Conservation (phyloP, 2,888 invertebrate genomes). For the Euclidia mi region DNA sequence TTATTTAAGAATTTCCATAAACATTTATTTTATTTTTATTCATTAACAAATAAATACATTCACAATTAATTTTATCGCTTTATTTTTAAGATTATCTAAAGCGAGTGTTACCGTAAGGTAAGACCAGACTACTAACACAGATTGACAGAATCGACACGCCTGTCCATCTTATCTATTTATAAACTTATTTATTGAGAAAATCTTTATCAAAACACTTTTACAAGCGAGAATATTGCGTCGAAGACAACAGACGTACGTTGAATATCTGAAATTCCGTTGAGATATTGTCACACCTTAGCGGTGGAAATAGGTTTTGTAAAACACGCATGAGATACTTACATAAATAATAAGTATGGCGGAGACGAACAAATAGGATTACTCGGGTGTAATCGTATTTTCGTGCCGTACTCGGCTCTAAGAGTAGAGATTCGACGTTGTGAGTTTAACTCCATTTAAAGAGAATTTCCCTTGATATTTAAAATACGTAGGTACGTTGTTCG, state of each 20-base stretch:
- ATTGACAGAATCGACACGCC: not conserved
- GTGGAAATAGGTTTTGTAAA: not conserved
- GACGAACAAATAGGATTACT: constrained; percentile 24
- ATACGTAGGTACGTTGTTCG: constrained; percentile 1
- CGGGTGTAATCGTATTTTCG: constrained; percentile 37
- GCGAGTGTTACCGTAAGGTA: not conserved
- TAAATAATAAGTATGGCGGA: constrained; percentile 7
- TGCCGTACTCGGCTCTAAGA: constrained; percentile 12
- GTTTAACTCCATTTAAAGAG: constrained; percentile 18
- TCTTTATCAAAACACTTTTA: not conserved
- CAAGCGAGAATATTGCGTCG: not conserved
- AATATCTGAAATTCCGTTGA: constrained; percentile 5
- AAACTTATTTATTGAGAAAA: constrained; percentile 1
- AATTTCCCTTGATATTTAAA: constrained; percentile 40
- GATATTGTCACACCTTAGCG: not conserved
- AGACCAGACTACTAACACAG: not conserved
- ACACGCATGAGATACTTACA: constrained; percentile 3
- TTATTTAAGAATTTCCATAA: constrained; percentile 1
- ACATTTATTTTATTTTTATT: not conserved
- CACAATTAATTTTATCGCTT: not conserved
- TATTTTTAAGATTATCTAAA: not conserved
- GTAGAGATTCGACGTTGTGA: constrained; percentile 20
- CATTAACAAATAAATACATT: not conserved
- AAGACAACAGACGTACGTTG: not conserved
- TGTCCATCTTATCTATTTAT: constrained; percentile 5